These are phyloP conservation scores for Drosophila meridiana DNA, from an alignment of 2,888 invertebrate genomes.

Conservation along the genomic window DNA sequence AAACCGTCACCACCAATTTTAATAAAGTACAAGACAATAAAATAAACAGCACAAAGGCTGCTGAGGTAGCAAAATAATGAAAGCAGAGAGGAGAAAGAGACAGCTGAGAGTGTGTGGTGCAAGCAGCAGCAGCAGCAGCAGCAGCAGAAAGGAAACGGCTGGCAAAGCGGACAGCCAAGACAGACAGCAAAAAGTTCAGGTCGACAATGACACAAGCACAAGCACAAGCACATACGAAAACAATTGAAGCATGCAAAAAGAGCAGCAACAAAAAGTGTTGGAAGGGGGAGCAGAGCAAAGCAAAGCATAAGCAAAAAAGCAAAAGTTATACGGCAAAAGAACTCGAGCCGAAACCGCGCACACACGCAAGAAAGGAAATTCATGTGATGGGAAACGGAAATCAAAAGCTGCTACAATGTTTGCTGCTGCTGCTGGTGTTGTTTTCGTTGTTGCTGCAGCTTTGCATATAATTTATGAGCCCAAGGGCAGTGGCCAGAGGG, in stretches of 20 bases:
- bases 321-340: slow-evolving; percentile 70
- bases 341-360: slow-evolving; percentile 60
- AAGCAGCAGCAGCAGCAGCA: not conserved
- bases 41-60: slow-evolving; percentile 31
- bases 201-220: slow-evolving; percentile 65
- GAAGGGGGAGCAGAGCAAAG: slow-evolving; percentile 28
- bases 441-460: slow-evolving; percentile 53
- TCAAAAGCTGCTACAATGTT: slow-evolving; percentile 79
- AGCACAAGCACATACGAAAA: slow-evolving; percentile 75
- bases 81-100: slow-evolving; percentile 24
- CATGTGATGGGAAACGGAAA: slow-evolving; percentile 82
- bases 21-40: slow-evolving; percentile 2
- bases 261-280: slow-evolving; percentile 27
- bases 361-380: slow-evolving; percentile 72
- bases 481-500: slow-evolving; percentile 35
- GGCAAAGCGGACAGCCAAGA: slow-evolving; percentile 15
- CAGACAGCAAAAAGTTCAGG: slow-evolving; percentile 23
- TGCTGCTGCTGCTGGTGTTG: slow-evolving; percentile 41
- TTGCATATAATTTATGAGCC: slow-evolving; percentile 77
- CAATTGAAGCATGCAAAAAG: slow-evolving; percentile 77
- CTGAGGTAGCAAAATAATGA: slow-evolving; percentile 14
- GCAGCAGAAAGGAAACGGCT: slow-evolving; percentile 34
- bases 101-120: slow-evolving; percentile 50
- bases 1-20: slow-evolving; percentile 4
- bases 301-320: slow-evolving; percentile 63